phyloP scores from a whole-genome alignment of 2,888 invertebrate species.

The Ochlodes sylvanus region DNA sequence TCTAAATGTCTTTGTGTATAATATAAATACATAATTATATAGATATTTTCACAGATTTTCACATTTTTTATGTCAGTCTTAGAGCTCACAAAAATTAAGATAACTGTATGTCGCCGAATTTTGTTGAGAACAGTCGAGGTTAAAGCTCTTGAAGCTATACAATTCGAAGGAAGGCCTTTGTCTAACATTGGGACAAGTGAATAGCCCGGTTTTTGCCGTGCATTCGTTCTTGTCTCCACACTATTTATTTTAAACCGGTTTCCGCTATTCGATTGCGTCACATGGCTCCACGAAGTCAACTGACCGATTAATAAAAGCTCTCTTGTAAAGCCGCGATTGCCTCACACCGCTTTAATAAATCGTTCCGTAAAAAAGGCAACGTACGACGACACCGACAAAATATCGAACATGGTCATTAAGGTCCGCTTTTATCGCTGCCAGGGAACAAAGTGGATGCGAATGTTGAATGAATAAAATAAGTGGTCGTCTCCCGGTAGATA shows the following conservation, averaged over 20 bases:
- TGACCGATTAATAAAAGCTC: constrained; percentile 52
- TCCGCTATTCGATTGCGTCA: constrained; percentile 26
- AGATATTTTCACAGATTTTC: too few species aligned
- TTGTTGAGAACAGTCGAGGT: constrained; percentile 20
- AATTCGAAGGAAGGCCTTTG: constrained; percentile 26
- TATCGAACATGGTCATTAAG: constrained; percentile 55
- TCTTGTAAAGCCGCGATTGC: constrained; percentile 51
- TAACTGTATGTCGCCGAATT: constrained; percentile 19
- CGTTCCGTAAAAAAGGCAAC: constrained; percentile 51
- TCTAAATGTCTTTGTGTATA: too few species aligned
- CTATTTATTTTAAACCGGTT: constrained; percentile 33
- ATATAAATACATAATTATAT: too few species aligned
- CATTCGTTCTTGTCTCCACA: constrained; percentile 30
- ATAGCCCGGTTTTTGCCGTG: constrained; percentile 24
- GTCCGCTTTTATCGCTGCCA: constrained; percentile 42
- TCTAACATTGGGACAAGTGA: constrained; percentile 19
- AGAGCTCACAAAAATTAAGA: not conserved
- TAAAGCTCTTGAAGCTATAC: constrained; percentile 28
- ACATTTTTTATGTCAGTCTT: too few species aligned
- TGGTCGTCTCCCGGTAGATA: constrained; percentile 39
- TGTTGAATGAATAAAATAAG: constrained; percentile 35
- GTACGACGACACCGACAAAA: constrained; percentile 49
- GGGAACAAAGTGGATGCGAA: constrained; percentile 38
- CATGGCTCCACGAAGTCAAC: constrained; percentile 14
- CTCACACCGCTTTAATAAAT: constrained; percentile 52